A percentile compares a stretch with the other conserved stretches of the same genome.
phyloP scores from a whole-genome alignment of 1,140 invertebrate genomes.

The Bombyx mandarina region DNA sequence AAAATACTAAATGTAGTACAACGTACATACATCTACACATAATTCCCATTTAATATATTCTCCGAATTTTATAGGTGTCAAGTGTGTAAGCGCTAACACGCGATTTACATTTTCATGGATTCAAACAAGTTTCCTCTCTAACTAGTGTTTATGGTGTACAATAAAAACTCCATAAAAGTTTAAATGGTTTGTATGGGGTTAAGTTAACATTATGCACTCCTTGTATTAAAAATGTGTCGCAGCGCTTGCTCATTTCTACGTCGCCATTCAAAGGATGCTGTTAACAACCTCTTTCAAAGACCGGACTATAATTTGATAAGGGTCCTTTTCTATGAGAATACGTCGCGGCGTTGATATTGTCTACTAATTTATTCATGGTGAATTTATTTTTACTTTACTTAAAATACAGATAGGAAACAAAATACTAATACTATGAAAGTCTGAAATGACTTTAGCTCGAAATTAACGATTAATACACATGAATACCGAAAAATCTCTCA shows the following conservation, averaged over 20 bases:
- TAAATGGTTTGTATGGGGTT: slow-evolving; percentile 41
- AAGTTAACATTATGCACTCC: slow-evolving; percentile 61
- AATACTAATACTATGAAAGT: too few species aligned
- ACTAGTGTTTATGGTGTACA: slow-evolving; percentile 41
- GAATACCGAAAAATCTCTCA: too few species aligned
- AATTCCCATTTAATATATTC: background rate
- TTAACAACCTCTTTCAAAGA: slow-evolving; percentile 68
- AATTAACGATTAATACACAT: too few species aligned
- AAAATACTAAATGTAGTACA: background rate
- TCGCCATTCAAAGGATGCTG: slow-evolving; percentile 62
- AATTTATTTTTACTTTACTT: background rate
- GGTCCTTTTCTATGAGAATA: slow-evolving; percentile 66
- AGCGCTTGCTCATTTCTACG: slow-evolving; percentile 65
- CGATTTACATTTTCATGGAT: slow-evolving; percentile 35
- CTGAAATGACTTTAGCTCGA: too few species aligned
- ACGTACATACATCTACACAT: background rate
- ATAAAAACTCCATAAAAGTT: slow-evolving; percentile 48
- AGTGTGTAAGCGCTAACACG: background rate
- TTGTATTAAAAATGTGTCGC: slow-evolving; percentile 49
- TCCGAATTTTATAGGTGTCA: background rate
- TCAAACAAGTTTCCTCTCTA: slow-evolving; percentile 29
- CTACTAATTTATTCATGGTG: slow-evolving; percentile 8
- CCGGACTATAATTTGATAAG: slow-evolving; percentile 65
- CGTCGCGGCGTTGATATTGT: slow-evolving; percentile 24
- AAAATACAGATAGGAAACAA: too few species aligned